Evolutionary conservation across 2,888 invertebrate species (phyloP), one percentile per base, ranked within the genome.

Genomic region (Mythimna loreyi): DNA sequence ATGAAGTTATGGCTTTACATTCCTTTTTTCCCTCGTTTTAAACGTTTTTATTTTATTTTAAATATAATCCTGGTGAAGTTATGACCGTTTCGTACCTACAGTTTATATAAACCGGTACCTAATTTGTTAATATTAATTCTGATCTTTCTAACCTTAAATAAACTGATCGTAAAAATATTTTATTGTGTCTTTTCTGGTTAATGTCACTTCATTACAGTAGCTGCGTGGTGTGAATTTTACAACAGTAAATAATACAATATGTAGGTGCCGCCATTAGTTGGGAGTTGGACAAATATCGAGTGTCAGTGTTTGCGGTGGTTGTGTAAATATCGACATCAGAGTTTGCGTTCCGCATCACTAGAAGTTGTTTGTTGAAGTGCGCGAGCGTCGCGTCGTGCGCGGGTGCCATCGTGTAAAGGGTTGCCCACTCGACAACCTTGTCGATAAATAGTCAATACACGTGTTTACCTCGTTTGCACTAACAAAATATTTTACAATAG

Each of bases 271-370:
- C 95, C 94, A 96, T 96, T 95, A 95, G 92, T 91, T 92, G 85
- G 91, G 90, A 91, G 92, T 89, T 91, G 89, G 89, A 91, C 93
- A 96, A 96, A 95, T 92, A 95, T 92, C 92, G 89, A 93, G 90
- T 91, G 92, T 88, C 91, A 87, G 88, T 95, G 92, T 95, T 95
- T 95, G 91, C 93, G 85, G 92, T 93, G 89, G 81, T 89, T 87
- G 89, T 82, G 93, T 92, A 94, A 95, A 95, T 91, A 95, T 93
- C 94, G 95, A 94, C 94, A 93, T 89, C 89, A 84, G 85, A 92
- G 95, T 95, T 95, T 95, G 95, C 93, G 95, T 96, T 95, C 94
- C 94, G 96, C 96, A 96, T 96, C 96, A 96, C 96, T 96, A 96
- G 91, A 90, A 78, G 84, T 86, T 95, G 92, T 96, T 95, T 96